These are phyloP conservation scores for Mormoops blainvillei DNA, from an alignment of 2,113 vertebrate genomes.

Conservation along the genomic window DNA sequence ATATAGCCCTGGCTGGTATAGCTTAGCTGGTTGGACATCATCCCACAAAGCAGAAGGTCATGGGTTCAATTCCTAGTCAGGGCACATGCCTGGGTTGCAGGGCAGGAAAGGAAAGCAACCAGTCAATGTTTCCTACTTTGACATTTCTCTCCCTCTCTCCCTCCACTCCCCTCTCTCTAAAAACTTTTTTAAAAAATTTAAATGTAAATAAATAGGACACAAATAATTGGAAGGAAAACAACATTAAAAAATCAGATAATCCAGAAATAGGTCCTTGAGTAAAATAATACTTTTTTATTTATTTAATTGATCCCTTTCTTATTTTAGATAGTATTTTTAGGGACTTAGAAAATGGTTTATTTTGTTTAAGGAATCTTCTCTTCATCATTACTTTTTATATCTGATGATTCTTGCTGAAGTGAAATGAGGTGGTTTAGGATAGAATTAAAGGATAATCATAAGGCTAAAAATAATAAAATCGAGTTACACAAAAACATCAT, in stretches of 20 bases:
- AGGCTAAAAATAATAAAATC: constrained; percentile 28
- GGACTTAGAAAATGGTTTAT: not conserved
- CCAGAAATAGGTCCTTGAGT: not conserved
- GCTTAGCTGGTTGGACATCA: too few species aligned
- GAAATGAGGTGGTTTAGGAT: constrained; percentile 11
- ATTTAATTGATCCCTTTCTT: not conserved
- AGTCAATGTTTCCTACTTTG: too few species aligned
- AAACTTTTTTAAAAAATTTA: too few species aligned
- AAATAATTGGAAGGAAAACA: not conserved
- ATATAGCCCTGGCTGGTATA: not conserved
- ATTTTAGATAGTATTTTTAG: not conserved
- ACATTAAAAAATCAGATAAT: not conserved
- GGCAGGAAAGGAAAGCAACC: too few species aligned
- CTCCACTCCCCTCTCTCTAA: too few species aligned
- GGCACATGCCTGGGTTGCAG: too few species aligned
- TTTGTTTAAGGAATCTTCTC: constrained; percentile 10
- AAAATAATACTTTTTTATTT: not conserved
- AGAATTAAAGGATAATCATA: not conserved
- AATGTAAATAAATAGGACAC: not conserved
- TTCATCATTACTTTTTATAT: not conserved
- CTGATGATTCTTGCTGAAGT: not conserved
- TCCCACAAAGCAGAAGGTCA: too few species aligned
- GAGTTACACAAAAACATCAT: not conserved
- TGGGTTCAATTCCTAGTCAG: too few species aligned
- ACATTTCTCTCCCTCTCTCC: too few species aligned